These are phyloP conservation scores for Serranus cabrilla DNA, from an alignment of 2,797 vertebrate species.

Conservation along the genomic window DNA sequence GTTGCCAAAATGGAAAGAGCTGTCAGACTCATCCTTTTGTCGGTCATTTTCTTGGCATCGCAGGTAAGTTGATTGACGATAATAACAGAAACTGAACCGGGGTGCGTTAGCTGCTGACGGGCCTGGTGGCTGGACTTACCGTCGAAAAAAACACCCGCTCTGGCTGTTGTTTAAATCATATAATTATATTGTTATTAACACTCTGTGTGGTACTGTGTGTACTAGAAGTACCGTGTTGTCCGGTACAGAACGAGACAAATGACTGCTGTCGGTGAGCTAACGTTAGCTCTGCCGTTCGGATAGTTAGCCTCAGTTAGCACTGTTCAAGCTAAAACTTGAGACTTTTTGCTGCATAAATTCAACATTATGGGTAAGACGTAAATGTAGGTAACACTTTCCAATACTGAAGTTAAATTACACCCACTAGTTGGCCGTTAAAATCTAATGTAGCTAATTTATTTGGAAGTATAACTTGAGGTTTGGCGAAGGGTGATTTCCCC, in stretches of 20 bases:
- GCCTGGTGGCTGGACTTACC: not conserved
- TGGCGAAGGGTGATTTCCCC: not conserved
- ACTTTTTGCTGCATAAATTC: not conserved
- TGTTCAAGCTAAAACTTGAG: not conserved
- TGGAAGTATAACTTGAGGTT: not conserved
- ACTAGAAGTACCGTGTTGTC: fast-evolving
- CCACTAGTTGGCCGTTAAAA: fast-evolving
- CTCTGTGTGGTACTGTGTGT: fast-evolving
- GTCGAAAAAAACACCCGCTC: fast-evolving
- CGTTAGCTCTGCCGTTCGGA: not conserved
- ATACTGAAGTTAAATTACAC: not conserved
- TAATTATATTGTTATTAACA: fast-evolving
- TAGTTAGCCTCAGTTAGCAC: constrained; percentile 11
- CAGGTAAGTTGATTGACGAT: constrained; percentile 64
- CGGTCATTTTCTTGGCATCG: constrained; percentile 49
- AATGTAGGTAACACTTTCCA: not conserved
- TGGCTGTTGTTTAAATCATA: not conserved
- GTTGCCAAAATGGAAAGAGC: constrained; percentile 60
- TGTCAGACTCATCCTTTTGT: constrained; percentile 52
- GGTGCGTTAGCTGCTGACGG: not conserved
- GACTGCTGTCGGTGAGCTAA: not conserved
- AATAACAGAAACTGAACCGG: not conserved
- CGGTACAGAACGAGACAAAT: not conserved
- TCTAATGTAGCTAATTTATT: not conserved
- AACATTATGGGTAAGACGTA: fast-evolving